Conservation (phyloP, 2,113 vertebrate species). For the Micronycteris hirsuta region DNA sequence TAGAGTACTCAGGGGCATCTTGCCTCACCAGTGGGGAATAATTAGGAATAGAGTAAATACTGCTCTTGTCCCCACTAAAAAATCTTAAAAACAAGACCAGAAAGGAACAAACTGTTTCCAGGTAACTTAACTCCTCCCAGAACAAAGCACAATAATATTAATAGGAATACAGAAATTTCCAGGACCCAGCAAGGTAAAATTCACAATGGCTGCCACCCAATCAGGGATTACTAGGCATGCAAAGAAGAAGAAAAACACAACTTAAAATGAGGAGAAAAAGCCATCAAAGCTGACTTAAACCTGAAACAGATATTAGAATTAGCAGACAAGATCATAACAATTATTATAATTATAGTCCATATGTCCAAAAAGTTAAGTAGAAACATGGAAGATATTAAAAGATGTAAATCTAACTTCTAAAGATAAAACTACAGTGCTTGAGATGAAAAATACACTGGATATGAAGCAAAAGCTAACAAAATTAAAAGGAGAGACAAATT, state of each 20-base stretch:
- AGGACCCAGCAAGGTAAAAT: not conserved
- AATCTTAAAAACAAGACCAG: not conserved
- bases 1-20: not conserved
- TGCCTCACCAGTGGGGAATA: not conserved
- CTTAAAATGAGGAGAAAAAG: not conserved
- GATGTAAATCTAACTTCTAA: not conserved
- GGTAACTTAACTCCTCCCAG: not conserved
- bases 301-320: not conserved
- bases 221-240: not conserved
- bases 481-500: not conserved
- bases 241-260: not conserved
- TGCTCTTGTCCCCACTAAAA: not conserved
- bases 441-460: not conserved
- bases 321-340: not conserved
- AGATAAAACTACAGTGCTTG: not conserved
- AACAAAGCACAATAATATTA: not conserved
- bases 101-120: not conserved
- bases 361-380: not conserved
- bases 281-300: not conserved
- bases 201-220: not conserved
- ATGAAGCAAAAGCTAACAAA: not conserved
- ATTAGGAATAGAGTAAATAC: not conserved
- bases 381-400: not conserved
- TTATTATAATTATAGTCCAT: not conserved
- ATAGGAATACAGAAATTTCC: not conserved